Base-by-base conservation (phyloP, 2,113 vertebrate genomes). In the Ploceus nigricollis region DNA sequence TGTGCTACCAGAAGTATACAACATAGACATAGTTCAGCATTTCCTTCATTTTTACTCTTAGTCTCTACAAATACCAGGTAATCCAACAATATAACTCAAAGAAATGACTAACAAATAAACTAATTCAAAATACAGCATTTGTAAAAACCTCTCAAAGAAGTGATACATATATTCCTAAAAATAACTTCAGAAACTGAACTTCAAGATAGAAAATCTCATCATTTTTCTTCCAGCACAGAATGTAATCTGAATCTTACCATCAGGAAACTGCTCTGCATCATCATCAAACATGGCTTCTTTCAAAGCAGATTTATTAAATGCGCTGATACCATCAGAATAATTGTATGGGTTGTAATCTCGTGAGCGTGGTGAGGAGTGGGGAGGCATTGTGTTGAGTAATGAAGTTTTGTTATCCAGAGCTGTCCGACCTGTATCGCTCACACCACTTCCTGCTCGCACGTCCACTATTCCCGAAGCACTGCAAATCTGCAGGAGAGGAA, bases 351-450 rank as follows among this genome's bases (percentile, higher is more conserved):
- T 99, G 96, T 99, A 99, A 42, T 99, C 99, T 11, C 98, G 98
- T 60, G 98, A 97, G 10, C 99, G 97, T 31, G 99, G 99, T 4
- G 98, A 99, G 35, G 98, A 98, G 93, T 99, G 99, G 42, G 98
- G 98, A 31, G 99, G 98, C 98, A 98, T 24, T 1, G 99, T 99
- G 93, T 99, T 99, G 64, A 99, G 98, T 63, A 99, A 96, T 2
- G 99, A 98, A 0, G 99, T 98, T 98, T 99, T 99, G 97, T 99
- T 99, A 94, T 99, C 99, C 40, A 99, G 98, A 78, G 98, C 98
- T 78, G 98, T 98, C 73, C 99, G 98, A 39, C 98, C 98, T 5
- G 98, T 97, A 15, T 99, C 99, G 11, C 97, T 61, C 21, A 90
- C 66, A 35, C 99, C 98, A 5, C 98, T 75, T 50, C 97, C 97